phyloP scores from a whole-genome alignment of 2,797 vertebrate species.

The Todus mexicanus region DNA sequence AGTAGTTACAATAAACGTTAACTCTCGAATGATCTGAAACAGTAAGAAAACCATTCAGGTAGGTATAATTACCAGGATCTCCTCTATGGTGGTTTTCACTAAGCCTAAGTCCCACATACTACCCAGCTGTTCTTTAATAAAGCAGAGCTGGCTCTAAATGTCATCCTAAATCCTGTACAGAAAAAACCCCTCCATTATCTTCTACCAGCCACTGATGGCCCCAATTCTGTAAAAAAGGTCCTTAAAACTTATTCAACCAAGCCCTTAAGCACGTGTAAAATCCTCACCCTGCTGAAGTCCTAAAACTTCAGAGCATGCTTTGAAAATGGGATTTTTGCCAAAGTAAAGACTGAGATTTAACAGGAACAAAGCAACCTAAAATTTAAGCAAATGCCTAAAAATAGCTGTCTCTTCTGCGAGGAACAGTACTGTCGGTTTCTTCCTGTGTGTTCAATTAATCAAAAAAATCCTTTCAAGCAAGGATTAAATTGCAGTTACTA shows the following conservation, averaged over 20 bases:
- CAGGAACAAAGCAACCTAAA: constrained; percentile 36
- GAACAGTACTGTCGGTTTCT: background rate
- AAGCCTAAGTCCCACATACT: background rate
- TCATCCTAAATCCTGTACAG: background rate
- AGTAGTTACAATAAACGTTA: background rate
- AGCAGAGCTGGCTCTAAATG: background rate
- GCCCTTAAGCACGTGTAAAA: background rate
- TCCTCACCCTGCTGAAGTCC: background rate
- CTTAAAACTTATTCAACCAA: background rate
- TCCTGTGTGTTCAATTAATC: constrained; percentile 50
- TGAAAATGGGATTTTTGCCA: background rate
- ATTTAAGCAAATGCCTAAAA: constrained; percentile 51
- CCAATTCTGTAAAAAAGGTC: background rate
- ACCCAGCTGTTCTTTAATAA: background rate
- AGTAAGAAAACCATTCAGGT: background rate
- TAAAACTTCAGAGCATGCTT: background rate
- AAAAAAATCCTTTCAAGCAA: background rate
- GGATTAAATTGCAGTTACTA: constrained; percentile 24
- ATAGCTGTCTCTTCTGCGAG: constrained; percentile 24
- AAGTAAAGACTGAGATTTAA: constrained; percentile 7
- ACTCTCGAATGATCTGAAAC: background rate
- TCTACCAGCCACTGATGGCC: background rate
- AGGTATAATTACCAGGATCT: background rate
- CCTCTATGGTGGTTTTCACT: background rate
- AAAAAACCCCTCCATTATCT: background rate